Percentiles rank a stretch among this genome's conserved stretches.
phyloP scores from a whole-genome alignment of 2,888 invertebrate genomes.

The Helobdella robusta region DNA sequence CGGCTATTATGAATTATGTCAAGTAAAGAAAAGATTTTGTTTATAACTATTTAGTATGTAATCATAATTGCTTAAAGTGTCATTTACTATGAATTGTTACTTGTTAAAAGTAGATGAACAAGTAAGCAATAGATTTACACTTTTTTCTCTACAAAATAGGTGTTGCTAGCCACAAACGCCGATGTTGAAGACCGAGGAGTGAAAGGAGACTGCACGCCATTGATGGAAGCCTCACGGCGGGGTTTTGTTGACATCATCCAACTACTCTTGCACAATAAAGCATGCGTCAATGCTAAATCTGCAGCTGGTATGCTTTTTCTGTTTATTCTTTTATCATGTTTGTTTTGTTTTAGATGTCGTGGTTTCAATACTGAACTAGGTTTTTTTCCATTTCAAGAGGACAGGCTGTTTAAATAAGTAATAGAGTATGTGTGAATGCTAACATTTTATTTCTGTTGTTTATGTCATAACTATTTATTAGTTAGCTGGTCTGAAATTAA shows the following conservation, averaged over 20 bases:
- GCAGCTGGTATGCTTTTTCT: slow-evolving; percentile 64
- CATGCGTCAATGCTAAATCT: slow-evolving; percentile 96
- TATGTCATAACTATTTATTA: too few species aligned
- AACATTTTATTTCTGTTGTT: too few species aligned
- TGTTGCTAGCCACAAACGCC: slow-evolving; percentile 88
- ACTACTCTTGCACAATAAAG: slow-evolving; percentile 82
- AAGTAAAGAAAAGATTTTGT: slow-evolving; percentile 49
- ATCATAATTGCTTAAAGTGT: neutral
- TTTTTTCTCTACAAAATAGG: slow-evolving; percentile 54
- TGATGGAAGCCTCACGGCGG: slow-evolving; percentile 75
- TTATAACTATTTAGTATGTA: neutral
- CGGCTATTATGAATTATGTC: slow-evolving; percentile 91
- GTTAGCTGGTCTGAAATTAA: too few species aligned
- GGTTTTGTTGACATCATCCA: slow-evolving; percentile 64
- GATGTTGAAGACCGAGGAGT: slow-evolving; percentile 93
- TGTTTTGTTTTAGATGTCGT: too few species aligned
- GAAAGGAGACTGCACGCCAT: slow-evolving; percentile 86
- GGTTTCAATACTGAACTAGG: too few species aligned
- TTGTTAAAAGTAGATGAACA: neutral
- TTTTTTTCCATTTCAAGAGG: too few species aligned
- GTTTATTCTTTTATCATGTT: neutral
- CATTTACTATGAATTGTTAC: neutral
- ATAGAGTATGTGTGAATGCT: too few species aligned
- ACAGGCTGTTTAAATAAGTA: too few species aligned
- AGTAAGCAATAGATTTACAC: neutral